A percentile compares a stretch with the other conserved stretches of the same genome.
phyloP scores from a whole-genome alignment of 2,797 vertebrate genomes.

The Phalloptychus januarius region DNA sequence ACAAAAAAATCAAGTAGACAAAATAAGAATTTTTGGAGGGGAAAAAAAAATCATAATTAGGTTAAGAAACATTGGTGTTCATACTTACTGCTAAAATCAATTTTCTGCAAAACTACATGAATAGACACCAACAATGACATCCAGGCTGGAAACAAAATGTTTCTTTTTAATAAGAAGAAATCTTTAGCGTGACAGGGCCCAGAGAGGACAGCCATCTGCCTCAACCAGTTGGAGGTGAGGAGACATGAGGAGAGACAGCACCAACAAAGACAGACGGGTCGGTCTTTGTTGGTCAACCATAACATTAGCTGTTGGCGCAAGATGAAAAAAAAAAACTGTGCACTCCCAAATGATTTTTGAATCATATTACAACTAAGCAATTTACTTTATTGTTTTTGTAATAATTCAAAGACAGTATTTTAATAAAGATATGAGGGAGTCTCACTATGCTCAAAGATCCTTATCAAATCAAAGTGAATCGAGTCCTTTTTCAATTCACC shows the following conservation, averaged over 20 bases:
- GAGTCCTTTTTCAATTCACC: not conserved
- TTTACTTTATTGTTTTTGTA: not conserved
- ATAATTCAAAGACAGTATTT: not conserved
- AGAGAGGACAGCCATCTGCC: not conserved
- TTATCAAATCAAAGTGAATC: not conserved
- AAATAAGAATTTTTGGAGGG: not conserved
- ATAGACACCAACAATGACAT: not conserved
- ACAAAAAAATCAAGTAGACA: not conserved
- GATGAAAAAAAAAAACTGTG: conserved; percentile 17
- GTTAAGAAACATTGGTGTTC: not conserved
- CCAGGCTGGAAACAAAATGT: not conserved
- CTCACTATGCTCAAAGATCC: too few species aligned
- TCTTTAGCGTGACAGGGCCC: not conserved
- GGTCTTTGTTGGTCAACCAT: not conserved
- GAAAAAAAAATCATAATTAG: not conserved
- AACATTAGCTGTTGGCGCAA: conserved; percentile 13
- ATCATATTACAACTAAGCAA: not conserved
- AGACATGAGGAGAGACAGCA: not conserved
- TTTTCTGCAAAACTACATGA: not conserved
- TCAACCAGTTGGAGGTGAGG: not conserved
- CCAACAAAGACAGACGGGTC: not conserved
- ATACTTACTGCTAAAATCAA: not conserved
- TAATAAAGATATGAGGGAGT: not conserved
- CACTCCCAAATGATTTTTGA: not conserved
- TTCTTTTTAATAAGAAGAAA: not conserved